Percentiles rank a stretch among this genome's conserved stretches.
phyloP scores from a whole-genome alignment of 2,797 vertebrate genomes.

The Masticophis lateralis region DNA sequence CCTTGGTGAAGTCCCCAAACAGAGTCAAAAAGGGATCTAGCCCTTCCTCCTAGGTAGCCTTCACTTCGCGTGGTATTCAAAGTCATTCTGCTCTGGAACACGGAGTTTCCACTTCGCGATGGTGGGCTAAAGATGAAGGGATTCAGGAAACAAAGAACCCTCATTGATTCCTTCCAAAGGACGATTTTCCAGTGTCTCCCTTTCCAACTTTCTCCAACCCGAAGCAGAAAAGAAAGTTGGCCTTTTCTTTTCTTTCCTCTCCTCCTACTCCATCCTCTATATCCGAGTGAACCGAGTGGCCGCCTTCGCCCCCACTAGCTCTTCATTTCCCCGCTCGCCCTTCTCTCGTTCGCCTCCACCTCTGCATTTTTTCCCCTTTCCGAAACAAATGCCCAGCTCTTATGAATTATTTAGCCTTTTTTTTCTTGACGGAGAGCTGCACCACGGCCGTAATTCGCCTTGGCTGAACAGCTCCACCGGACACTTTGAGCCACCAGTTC shows the following conservation, averaged over 20 bases:
- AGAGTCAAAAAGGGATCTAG: background rate
- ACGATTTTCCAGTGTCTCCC: background rate
- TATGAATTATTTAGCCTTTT: slow-evolving; percentile 16
- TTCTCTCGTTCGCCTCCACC: too few relatives aligned
- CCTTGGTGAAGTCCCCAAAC: background rate
- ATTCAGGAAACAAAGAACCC: background rate
- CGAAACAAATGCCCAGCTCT: background rate
- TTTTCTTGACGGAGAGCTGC: background rate
- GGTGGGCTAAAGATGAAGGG: background rate
- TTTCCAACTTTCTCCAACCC: background rate
- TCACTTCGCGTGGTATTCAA: background rate
- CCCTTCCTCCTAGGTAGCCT: background rate
- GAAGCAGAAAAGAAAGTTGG: background rate
- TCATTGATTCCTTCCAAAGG: background rate
- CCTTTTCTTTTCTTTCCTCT: background rate
- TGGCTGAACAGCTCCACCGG: background rate
- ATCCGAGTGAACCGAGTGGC: background rate
- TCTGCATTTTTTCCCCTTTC: background rate
- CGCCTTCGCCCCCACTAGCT: background rate
- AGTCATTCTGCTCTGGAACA: background rate
- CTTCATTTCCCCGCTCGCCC: background rate
- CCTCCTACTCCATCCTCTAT: background rate
- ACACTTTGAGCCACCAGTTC: background rate
- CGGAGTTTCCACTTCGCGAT: background rate
- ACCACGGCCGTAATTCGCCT: background rate